Base-by-base conservation (phyloP, 1,140 invertebrate species). In the Nasonia vitripennis region DNA sequence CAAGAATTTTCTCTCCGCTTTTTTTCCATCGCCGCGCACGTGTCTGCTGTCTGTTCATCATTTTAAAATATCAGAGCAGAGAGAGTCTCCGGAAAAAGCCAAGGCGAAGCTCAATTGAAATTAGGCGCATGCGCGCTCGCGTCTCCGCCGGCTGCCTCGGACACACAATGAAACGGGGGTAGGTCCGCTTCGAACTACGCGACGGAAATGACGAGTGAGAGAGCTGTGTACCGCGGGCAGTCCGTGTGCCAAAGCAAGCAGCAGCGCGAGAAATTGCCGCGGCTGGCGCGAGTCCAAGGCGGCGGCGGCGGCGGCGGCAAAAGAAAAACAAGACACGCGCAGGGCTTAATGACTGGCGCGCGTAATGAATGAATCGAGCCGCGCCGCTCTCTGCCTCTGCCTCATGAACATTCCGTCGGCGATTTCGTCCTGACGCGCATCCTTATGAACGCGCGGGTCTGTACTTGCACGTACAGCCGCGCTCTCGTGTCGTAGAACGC, bases 241-340 rank as follows among this genome's bases (percentile, higher is more conserved):
- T 20, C 14, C 5, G 14, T 62, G 55, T 62, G 55, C 55, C 55
- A 62, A 62, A 62, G 55, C 17, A 62, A 62, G 55, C 55, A 62
- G 55, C 5, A 62, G 55, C 55, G 55, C 55, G n/a, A 62, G 55
- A 62, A 62, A 62, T 62, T 62, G 55, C 17, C 55, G 17, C 6
- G 17, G 17, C 55, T 62, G 55, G 55, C 55, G 55, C 55, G 55
- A 62, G 55, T 62, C 55, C 55, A 62, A 62, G 55, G 17, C 55
- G 51, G 5, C 51, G 51, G 51, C 51, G 51, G 11, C 51, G 14
- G 55, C 20, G 1, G 6, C 55, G 55, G 55, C 20, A 62, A 62
- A 62, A 62, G 55, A 62, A 62, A 62, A 62, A 62, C 55, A 62
- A 62, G 55, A n/a, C 55, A 62, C 55, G 55, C 55, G 55, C 55